Evolutionary conservation across 2,888 invertebrate species (phyloP).

Genomic region (Melinopterus prodromus): DNA sequence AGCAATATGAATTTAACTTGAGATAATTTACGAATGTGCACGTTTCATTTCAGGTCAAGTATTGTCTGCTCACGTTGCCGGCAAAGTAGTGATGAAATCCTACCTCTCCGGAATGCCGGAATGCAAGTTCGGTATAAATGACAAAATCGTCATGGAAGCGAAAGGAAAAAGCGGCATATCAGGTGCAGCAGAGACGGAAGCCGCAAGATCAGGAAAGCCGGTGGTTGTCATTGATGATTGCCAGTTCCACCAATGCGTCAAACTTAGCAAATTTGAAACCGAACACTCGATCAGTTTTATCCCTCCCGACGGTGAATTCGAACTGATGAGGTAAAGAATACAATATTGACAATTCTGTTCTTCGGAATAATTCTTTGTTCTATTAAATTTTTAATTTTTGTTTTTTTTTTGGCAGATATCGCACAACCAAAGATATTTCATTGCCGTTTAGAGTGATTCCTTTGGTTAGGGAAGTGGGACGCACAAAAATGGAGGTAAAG

Average conservation of each 20-base stretch:
- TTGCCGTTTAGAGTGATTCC: slow-evolving; percentile 99
- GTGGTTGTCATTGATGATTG: slow-evolving; percentile 99
- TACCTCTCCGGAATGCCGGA: slow-evolving; percentile 99
- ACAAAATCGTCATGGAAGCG: slow-evolving; percentile 98
- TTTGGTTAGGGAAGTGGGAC: slow-evolving; percentile 95
- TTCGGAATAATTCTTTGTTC: background rate
- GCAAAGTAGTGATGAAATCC: slow-evolving; percentile 99
- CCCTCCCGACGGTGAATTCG: slow-evolving; percentile 99
- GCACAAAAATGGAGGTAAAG: slow-evolving; percentile 99
- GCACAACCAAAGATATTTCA: slow-evolving; percentile 99
- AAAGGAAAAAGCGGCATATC: slow-evolving; percentile 78
- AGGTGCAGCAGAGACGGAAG: slow-evolving; percentile 73
- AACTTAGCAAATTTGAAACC: slow-evolving; percentile 99
- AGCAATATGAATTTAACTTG: background rate
- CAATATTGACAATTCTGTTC: background rate
- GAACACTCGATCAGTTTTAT: slow-evolving; percentile 99
- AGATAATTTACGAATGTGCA: background rate
- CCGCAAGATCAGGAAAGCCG: slow-evolving; percentile 91
- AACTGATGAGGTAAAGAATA: slow-evolving; percentile 87
- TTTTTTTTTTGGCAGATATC: slow-evolving; percentile 72
- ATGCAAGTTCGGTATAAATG: slow-evolving; percentile 99
- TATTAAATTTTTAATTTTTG: slow-evolving; percentile 14
- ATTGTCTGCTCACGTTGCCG: slow-evolving; percentile 98
- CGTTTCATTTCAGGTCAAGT: slow-evolving; percentile 80
- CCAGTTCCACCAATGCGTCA: slow-evolving; percentile 99